These are phyloP conservation scores for Cydia strobilella DNA, from an alignment of 1,140 invertebrate genomes.

Conservation along the genomic window DNA sequence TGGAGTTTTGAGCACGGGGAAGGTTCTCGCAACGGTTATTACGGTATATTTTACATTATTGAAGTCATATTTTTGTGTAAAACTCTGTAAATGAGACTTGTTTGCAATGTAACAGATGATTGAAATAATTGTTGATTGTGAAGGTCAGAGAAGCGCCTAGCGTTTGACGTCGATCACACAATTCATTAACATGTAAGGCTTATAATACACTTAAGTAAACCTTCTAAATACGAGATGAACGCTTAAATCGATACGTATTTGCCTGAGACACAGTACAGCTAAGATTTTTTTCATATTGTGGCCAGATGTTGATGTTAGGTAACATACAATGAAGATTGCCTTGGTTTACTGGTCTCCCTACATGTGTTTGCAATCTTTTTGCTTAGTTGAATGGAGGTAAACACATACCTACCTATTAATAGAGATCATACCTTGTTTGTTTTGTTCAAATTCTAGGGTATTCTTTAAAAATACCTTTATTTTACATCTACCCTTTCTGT, in stretches of 20 bases:
- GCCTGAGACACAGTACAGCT: background rate
- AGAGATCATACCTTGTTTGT: background rate
- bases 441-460: constrained; percentile 19
- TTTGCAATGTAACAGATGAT: constrained; percentile 71
- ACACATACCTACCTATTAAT: constrained; percentile 6
- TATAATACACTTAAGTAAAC: background rate
- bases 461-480: background rate
- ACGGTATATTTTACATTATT: constrained; percentile 32
- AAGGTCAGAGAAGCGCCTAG: constrained; percentile 62
- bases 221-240: background rate
- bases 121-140: constrained; percentile 63
- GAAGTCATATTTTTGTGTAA: constrained; percentile 36
- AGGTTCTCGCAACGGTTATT: constrained; percentile 71
- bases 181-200: constrained; percentile 26
- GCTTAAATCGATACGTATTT: background rate
- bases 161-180: constrained; percentile 39
- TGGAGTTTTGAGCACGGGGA: constrained; percentile 56
- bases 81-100: constrained; percentile 52
- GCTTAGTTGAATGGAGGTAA: constrained; percentile 7
- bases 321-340: constrained; percentile 29
- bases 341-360: constrained; percentile 19
- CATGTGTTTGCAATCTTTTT: constrained; percentile 21
- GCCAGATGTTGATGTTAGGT: constrained; percentile 28
- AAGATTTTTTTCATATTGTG: constrained; percentile 2
- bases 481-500: constrained; percentile 24